phyloP scores from a whole-genome alignment of 1,140 invertebrate species.

The Drosophila simulans region DNA sequence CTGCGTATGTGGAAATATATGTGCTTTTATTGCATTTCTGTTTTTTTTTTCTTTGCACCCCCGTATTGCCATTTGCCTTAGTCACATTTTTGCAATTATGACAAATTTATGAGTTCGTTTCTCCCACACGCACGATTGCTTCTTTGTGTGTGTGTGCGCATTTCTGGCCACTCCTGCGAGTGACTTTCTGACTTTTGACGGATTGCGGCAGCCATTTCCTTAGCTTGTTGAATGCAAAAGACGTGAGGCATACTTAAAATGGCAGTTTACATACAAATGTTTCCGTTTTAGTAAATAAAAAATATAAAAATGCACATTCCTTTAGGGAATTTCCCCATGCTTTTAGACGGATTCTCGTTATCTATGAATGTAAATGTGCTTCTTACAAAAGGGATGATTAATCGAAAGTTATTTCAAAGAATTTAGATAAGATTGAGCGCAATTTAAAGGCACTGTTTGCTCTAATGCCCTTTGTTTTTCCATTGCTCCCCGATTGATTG shows the following conservation, averaged over 20 bases:
- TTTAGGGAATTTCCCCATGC: background rate
- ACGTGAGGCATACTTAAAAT: slow-evolving; percentile 22
- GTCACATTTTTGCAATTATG: slow-evolving; percentile 80
- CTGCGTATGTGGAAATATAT: slow-evolving; percentile 57
- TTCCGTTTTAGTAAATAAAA: background rate
- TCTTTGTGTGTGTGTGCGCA: slow-evolving; percentile 11
- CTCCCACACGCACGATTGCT: slow-evolving; percentile 58
- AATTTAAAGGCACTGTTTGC: background rate
- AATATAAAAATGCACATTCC: background rate
- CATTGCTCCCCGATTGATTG: background rate
- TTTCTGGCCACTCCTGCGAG: slow-evolving; percentile 54
- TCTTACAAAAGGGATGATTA: background rate
- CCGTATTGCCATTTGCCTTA: slow-evolving; percentile 61
- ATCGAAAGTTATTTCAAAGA: background rate
- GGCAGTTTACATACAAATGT: slow-evolving; percentile 1
- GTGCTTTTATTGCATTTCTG: slow-evolving; percentile 63
- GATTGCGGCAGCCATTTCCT: slow-evolving; percentile 55
- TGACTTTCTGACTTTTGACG: slow-evolving; percentile 75
- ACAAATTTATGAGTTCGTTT: slow-evolving; percentile 82
- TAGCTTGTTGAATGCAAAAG: slow-evolving; percentile 33
- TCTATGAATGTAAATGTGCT: background rate
- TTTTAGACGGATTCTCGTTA: background rate
- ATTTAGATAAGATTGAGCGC: background rate
- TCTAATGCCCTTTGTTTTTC: background rate
- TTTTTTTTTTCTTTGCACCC: slow-evolving; percentile 38